Conservation (phyloP, 2,797 vertebrate genomes). For the Tolypeutes matacus region DNA sequence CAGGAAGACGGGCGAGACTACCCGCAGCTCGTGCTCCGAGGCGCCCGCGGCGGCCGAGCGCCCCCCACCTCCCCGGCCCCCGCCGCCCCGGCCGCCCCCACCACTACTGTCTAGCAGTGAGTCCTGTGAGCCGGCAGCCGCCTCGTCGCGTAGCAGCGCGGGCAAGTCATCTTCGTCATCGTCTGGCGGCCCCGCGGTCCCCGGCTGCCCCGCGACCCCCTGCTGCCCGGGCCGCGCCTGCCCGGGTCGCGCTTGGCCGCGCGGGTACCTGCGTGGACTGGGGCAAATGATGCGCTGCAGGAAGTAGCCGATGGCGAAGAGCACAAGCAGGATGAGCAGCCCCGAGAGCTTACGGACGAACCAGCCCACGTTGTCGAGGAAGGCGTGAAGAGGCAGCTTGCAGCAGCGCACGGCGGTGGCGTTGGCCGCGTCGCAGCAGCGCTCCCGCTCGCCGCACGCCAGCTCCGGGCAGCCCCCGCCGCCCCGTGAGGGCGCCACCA, state of each 20-base stretch:
- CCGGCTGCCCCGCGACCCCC: conserved; percentile 86
- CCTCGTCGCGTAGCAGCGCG: conserved; percentile 87
- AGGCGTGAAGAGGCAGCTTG: conserved; percentile 91
- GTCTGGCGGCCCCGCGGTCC: conserved; percentile 78
- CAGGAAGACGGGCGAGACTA: conserved; percentile 88
- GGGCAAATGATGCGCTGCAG: conserved; percentile 95
- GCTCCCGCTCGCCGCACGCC: conserved; percentile 91
- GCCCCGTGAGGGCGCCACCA: conserved; percentile 88
- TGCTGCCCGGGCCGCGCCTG: conserved; percentile 85
- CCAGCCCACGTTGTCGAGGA: conserved; percentile 95
- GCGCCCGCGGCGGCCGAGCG: conserved; percentile 75
- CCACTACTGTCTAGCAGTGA: conserved; percentile 91
- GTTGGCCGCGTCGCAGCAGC: conserved; percentile 92
- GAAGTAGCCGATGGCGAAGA: conserved; percentile 96
- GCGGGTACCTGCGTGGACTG: conserved; percentile 89
- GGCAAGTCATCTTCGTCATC: conserved; percentile 88
- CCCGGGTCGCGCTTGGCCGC: conserved; percentile 81
- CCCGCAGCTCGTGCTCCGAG: conserved; percentile 86
- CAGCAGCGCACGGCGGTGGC: conserved; percentile 90
- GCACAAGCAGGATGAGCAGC: conserved; percentile 94
- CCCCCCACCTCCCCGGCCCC: conserved; percentile 80
- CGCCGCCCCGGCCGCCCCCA: conserved; percentile 83
- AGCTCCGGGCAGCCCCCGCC: conserved; percentile 91
- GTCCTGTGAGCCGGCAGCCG: conserved; percentile 93
- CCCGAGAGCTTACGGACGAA: conserved; percentile 95